Evolutionary conservation across 2,113 vertebrate species (phyloP).

Genomic region (Sinocyclocheilus grahami): DNA sequence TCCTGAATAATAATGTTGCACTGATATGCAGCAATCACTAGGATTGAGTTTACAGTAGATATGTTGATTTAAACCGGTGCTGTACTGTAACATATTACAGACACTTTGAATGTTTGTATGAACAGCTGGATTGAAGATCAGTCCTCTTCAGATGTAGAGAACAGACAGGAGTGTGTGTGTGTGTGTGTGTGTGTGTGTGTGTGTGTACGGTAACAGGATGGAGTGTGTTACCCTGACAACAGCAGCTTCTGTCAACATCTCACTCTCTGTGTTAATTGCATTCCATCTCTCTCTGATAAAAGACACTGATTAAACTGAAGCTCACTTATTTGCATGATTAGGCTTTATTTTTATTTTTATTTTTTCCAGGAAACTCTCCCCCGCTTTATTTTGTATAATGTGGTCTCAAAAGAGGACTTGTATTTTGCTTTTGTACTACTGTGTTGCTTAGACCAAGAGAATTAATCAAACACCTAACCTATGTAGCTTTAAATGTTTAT

Average conservation of each 20-base stretch:
- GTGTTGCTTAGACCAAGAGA: neutral
- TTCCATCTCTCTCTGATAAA: constrained; percentile 83
- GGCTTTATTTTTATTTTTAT: constrained; percentile 79
- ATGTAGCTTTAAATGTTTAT: neutral
- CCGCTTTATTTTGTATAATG: neutral
- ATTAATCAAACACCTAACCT: neutral
- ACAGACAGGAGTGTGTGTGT: neutral
- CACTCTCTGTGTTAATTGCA: constrained; percentile 86
- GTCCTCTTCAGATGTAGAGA: neutral
- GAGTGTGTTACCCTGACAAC: constrained; percentile 79
- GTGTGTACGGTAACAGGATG: constrained; percentile 31
- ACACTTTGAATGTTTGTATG: neutral
- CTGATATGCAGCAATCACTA: no score
- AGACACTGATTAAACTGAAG: constrained; percentile 94
- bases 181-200: no score
- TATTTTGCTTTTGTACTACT: neutral
- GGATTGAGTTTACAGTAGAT: neutral
- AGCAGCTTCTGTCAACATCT: constrained; percentile 85
- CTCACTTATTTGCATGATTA: constrained; percentile 91
- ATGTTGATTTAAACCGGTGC: neutral
- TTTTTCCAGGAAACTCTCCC: neutral
- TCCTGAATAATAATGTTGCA: no score
- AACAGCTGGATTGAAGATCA: neutral
- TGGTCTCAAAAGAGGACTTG: neutral
- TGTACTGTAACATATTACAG: neutral